A percentile compares a stretch with the other conserved stretches of the same genome.
Conservation (phyloP, 2,797 vertebrate species). For the Gobionotothen gibberifrons region DNA sequence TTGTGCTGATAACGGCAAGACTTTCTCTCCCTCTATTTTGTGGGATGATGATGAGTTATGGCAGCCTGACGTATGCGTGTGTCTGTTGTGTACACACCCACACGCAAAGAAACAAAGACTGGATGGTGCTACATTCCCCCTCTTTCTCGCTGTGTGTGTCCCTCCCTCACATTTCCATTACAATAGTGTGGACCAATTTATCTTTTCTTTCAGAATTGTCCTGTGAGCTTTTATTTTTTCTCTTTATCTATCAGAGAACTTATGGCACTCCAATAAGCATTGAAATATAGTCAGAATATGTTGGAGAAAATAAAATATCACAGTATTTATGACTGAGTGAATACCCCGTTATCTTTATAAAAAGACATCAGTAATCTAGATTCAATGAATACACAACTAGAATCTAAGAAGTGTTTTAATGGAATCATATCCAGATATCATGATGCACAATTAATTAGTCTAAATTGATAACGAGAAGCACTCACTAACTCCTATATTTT, state of each 20-base stretch:
- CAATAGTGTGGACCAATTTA: conserved; percentile 45
- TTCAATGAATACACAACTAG: no score
- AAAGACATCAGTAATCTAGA: no score
- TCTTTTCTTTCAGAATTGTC: conserved; percentile 42
- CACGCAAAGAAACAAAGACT: conserved; percentile 65
- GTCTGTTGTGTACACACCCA: conserved; percentile 51
- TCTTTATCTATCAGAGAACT: conserved; percentile 18
- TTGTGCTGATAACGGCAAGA: conserved; percentile 61
- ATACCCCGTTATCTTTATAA: no score
- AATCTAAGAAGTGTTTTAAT: no score
- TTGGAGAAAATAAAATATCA: no score
- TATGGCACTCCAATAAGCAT: conserved; percentile 11
- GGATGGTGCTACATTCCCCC: conserved; percentile 47
- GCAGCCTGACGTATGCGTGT: conserved; percentile 59
- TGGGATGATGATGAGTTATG: conserved; percentile 70
- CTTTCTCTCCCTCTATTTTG: conserved; percentile 18
- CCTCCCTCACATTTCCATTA: conserved; percentile 60
- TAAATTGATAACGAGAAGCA: no score
- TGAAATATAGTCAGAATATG: conserved; percentile 1
- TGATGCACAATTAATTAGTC: no score
- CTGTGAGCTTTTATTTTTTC: conserved; percentile 42
- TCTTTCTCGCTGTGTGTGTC: conserved; percentile 38
- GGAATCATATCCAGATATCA: no score
- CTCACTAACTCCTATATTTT: no score
- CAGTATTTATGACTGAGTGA: no score